Evolutionary conservation across 2,113 vertebrate species (phyloP).

Genomic region (Podilymbus podiceps): DNA sequence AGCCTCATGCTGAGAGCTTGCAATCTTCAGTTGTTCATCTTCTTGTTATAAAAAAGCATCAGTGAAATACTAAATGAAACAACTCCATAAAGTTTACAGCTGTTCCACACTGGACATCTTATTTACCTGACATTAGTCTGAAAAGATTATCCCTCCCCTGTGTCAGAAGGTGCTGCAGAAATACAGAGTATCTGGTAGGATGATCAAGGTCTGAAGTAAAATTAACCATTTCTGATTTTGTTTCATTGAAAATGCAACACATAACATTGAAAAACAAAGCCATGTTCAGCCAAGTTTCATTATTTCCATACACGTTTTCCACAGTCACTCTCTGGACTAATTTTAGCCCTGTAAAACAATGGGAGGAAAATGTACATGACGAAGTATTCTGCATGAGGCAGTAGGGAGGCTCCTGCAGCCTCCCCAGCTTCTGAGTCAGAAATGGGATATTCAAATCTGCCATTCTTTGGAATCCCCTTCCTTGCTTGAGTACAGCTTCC

Average conservation of each 20-base stretch:
- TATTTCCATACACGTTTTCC: not conserved
- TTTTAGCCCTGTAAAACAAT: conserved; percentile 41
- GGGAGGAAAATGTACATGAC: not conserved
- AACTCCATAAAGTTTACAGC: not conserved
- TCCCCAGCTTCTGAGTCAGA: not conserved
- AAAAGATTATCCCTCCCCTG: not conserved
- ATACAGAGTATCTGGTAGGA: not conserved
- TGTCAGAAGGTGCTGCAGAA: not conserved
- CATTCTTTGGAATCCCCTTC: not conserved
- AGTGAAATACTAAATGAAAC: not conserved
- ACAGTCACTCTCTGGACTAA: not conserved
- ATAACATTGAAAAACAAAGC: not conserved
- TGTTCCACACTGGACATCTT: not conserved
- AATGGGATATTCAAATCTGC: not conserved
- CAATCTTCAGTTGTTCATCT: not conserved
- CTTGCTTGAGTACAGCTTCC: not conserved
- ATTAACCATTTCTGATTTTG: not conserved
- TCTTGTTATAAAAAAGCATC: not conserved
- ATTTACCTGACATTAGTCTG: not conserved
- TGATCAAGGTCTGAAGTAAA: not conserved
- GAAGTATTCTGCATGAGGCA: not conserved
- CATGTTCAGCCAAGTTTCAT: not conserved
- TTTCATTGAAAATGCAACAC: not conserved
- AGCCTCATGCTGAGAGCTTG: not conserved
- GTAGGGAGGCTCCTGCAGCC: not conserved